phyloP scores from a whole-genome alignment of 2,113 vertebrate genomes.

The Lepisosteus oculatus region DNA sequence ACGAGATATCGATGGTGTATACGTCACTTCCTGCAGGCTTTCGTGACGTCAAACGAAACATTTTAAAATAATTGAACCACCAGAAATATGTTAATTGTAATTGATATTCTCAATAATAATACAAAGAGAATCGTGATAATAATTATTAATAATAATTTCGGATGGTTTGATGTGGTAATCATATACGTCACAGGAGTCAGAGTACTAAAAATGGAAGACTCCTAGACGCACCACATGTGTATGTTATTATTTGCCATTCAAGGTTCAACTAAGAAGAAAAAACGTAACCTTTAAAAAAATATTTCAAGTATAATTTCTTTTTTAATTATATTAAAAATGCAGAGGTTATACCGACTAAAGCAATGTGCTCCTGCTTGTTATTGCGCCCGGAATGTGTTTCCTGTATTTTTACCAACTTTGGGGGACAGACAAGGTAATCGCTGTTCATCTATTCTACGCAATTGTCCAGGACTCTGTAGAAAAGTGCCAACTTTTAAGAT shows the following conservation, averaged over 20 bases:
- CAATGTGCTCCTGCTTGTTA: background rate
- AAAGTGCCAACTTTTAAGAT: background rate
- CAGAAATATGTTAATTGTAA: too few relatives aligned
- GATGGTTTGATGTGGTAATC: too few relatives aligned
- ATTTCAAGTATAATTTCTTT: background rate
- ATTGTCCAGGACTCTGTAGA: background rate
- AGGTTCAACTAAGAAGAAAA: slow-evolving; percentile 14
- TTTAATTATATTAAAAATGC: slow-evolving; percentile 27
- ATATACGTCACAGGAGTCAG: too few relatives aligned
- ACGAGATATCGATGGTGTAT: background rate
- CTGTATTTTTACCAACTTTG: background rate
- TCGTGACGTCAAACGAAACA: too few relatives aligned
- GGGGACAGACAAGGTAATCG: background rate
- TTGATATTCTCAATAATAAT: too few relatives aligned
- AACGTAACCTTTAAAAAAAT: background rate
- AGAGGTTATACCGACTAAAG: slow-evolving; percentile 26
- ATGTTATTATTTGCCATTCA: background rate
- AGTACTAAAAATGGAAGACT: slow-evolving; percentile 9
- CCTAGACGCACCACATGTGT: background rate
- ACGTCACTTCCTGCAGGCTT: too few relatives aligned
- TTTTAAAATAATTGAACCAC: too few relatives aligned
- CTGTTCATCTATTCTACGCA: background rate
- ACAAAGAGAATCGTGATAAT: too few relatives aligned
- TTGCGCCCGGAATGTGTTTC: slow-evolving; percentile 8
- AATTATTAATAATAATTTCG: too few relatives aligned